Evolutionary conservation across 2,113 vertebrate species (phyloP).

Genomic region (Leucopsar rothschildi): DNA sequence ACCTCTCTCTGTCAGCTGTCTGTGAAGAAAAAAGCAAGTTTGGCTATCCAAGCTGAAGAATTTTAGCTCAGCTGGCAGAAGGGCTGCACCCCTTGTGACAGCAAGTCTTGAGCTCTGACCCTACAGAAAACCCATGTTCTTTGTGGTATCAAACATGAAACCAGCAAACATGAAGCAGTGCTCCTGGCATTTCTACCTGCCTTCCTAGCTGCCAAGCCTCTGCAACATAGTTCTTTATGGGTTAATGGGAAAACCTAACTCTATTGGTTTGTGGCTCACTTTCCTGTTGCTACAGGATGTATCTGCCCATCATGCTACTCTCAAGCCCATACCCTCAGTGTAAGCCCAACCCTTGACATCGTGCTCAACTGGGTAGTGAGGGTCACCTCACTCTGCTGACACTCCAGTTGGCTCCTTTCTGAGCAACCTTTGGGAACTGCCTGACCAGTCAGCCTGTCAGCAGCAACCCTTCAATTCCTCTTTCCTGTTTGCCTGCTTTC

Average conservation of each 20-base stretch:
- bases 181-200: neutral
- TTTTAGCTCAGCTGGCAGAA: neutral
- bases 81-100: neutral
- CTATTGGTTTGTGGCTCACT: neutral
- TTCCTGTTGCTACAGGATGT: neutral
- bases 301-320: neutral
- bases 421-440: neutral
- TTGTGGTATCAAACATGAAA: neutral
- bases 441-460: neutral
- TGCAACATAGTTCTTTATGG: neutral
- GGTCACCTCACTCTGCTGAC: neutral
- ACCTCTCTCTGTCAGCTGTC: neutral
- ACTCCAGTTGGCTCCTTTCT: neutral
- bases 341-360: neutral
- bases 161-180: neutral
- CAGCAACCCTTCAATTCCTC: neutral
- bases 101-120: neutral
- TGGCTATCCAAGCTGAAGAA: neutral
- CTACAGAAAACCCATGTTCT: neutral
- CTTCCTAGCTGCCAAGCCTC: neutral
- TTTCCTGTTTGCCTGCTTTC: neutral
- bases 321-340: neutral
- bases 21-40: neutral
- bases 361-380: neutral
- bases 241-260: neutral